Evolutionary conservation across 2,797 vertebrate species (phyloP).

Genomic region (Dromococcyx pavoninus): DNA sequence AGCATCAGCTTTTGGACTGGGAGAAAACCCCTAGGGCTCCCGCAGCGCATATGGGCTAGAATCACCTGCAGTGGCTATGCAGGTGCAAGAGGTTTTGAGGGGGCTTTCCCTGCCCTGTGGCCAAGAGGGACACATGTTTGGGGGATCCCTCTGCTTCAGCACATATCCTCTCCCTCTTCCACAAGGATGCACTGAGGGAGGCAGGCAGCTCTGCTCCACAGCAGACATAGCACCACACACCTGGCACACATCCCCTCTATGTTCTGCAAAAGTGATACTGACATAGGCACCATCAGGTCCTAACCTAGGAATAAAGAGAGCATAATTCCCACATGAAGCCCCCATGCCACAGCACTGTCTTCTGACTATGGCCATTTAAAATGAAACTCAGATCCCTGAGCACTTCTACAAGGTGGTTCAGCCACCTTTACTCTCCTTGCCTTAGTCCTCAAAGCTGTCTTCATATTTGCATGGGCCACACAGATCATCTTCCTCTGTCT

Average conservation of each 20-base stretch:
- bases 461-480: background rate
- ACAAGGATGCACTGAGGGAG: background rate
- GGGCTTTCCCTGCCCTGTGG: background rate
- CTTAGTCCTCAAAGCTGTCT: background rate
- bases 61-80: background rate
- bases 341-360: background rate
- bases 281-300: background rate
- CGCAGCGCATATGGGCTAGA: fast-evolving
- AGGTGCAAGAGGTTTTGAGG: background rate
- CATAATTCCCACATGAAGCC: background rate
- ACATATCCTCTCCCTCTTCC: background rate
- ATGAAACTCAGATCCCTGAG: background rate
- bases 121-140: background rate
- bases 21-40: background rate
- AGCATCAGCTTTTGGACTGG: background rate
- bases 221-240: background rate
- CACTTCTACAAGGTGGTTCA: background rate
- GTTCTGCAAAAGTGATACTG: background rate
- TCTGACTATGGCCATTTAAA: background rate
- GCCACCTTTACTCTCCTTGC: background rate
- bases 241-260: fast-evolving
- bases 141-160: background rate
- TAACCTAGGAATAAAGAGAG: background rate
- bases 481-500: background rate
- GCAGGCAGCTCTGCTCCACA: background rate